These are phyloP conservation scores for Trilocha varians DNA, from an alignment of 2,888 invertebrate species.

Conservation along the genomic window DNA sequence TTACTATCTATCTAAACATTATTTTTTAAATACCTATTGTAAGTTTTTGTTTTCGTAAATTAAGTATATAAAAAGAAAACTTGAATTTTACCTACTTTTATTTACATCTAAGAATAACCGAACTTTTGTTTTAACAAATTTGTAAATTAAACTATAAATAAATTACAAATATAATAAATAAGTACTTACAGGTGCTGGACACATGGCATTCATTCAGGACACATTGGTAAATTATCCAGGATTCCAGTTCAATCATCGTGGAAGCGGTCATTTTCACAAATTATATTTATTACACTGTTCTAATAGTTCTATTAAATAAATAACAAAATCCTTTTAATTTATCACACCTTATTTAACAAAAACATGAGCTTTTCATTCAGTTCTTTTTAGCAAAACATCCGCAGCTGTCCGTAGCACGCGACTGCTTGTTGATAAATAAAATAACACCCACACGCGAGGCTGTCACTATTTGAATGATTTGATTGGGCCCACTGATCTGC, in stretches of 20 bases:
- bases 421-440: conserved; percentile 36
- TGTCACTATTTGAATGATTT: conserved; percentile 43
- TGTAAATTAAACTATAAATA: not conserved
- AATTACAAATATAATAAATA: conserved; percentile 1
- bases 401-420: conserved; percentile 26
- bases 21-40: no score
- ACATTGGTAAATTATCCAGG: conserved; percentile 81
- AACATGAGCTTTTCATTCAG: conserved; percentile 35
- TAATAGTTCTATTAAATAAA: conserved; percentile 21
- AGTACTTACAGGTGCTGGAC: conserved; percentile 76
- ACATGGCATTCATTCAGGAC: conserved; percentile 78
- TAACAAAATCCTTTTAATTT: conserved; percentile 28
- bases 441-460: conserved; percentile 37
- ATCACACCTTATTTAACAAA: conserved; percentile 17
- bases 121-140: no score
- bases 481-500: conserved; percentile 30
- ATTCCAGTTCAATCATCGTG: conserved; percentile 78
- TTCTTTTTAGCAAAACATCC: conserved; percentile 34
- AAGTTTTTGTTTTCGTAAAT: no score
- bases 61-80: no score
- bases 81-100: not conserved
- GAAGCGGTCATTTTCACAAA: conserved; percentile 63
- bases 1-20: no score
- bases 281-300: conserved; percentile 29
- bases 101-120: no score